These are phyloP conservation scores for Dipodomys merriami DNA, from an alignment of 2,113 vertebrate species.

Conservation along the genomic window DNA sequence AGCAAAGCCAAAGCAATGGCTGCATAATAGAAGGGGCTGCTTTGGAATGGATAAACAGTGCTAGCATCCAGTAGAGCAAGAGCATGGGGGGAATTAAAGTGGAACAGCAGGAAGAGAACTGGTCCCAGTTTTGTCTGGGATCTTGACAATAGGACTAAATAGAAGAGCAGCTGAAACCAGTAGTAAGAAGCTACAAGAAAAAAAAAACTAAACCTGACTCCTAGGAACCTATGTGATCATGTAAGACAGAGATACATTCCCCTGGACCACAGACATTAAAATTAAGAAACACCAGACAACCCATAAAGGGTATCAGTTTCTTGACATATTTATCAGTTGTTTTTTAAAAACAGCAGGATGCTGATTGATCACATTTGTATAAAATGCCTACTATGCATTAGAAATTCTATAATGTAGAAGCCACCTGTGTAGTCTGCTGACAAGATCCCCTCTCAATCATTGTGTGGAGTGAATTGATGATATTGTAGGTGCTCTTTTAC, in stretches of 20 bases:
- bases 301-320: background rate
- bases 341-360: background rate
- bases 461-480: background rate
- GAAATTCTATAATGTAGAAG: background rate
- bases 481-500: background rate
- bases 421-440: background rate
- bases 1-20: background rate
- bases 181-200: background rate
- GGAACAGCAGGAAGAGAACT: background rate
- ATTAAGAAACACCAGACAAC: slow-evolving; percentile 21
- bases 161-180: background rate
- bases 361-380: background rate
- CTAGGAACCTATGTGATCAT: background rate
- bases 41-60: background rate
- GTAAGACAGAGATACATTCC: background rate
- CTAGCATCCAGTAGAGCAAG: background rate
- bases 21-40: background rate
- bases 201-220: too few relatives aligned
- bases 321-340: background rate
- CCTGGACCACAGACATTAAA: background rate
- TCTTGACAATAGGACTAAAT: background rate
- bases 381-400: background rate
- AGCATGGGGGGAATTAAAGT: background rate
- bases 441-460: background rate
- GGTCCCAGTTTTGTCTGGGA: background rate